These are phyloP conservation scores for Drosophila putrida DNA, from an alignment of 2,888 invertebrate genomes.

Conservation along the genomic window DNA sequence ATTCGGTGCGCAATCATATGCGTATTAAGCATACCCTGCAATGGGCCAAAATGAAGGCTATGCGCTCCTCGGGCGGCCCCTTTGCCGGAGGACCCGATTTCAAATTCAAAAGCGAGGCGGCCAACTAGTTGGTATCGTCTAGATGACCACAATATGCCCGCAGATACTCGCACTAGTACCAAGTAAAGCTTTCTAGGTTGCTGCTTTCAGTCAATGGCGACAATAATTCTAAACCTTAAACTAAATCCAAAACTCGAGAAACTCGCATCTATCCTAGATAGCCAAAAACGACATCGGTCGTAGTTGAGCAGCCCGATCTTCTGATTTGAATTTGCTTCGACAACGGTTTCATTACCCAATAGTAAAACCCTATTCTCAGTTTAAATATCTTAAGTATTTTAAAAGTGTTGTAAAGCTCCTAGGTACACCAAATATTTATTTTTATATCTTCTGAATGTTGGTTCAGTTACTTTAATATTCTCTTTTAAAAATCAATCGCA, in stretches of 20 bases:
- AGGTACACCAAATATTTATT: too few species aligned
- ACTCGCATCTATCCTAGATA: constrained; percentile 74
- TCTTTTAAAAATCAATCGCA: too few species aligned
- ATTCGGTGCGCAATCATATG: constrained; percentile 95
- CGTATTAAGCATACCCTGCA: constrained; percentile 92
- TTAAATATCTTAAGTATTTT: background rate
- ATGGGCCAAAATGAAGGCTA: constrained; percentile 94
- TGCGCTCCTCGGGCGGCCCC: constrained; percentile 86
- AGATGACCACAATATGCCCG: constrained; percentile 22
- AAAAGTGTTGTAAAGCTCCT: too few species aligned
- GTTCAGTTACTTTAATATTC: too few species aligned
- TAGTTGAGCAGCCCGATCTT: constrained; percentile 11
- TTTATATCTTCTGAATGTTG: too few species aligned
- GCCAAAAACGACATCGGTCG: constrained; percentile 46
- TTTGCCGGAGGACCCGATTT: constrained; percentile 85
- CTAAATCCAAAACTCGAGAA: constrained; percentile 57
- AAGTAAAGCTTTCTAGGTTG: constrained; percentile 73
- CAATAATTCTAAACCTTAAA: constrained; percentile 69
- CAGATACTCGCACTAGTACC: constrained; percentile 55
- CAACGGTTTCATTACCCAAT: constrained; percentile 13
- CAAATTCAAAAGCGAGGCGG: constrained; percentile 84
- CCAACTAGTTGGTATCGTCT: constrained; percentile 65
- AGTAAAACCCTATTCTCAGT: background rate
- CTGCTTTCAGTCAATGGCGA: constrained; percentile 75
- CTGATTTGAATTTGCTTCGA: background rate